Percentiles rank a stretch among this genome's conserved stretches.
These are phyloP conservation scores for Lophotriccus pileatus DNA, from an alignment of 2,797 vertebrate species.

Conservation along the genomic window DNA sequence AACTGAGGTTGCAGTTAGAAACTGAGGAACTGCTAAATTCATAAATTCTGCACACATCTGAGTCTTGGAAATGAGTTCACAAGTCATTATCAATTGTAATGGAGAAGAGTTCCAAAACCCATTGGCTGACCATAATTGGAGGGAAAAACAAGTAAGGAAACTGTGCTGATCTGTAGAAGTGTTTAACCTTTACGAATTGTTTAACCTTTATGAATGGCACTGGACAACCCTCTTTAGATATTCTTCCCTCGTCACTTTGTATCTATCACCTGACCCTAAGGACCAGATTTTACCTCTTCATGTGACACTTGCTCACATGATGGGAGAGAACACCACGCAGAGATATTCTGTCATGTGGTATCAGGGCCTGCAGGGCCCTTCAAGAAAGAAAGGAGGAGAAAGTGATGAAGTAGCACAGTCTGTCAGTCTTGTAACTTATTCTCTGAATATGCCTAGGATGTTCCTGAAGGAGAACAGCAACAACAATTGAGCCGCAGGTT, in stretches of 20 bases:
- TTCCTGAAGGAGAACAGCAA: background rate
- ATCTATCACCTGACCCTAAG: rapidly evolving
- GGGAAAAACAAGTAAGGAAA: background rate
- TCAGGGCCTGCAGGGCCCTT: background rate
- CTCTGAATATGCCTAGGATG: background rate
- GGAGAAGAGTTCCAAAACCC: background rate
- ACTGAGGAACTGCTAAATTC: background rate
- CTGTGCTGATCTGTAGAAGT: background rate
- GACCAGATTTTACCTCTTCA: background rate
- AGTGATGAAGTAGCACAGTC: background rate
- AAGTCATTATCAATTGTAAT: background rate
- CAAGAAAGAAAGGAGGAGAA: background rate
- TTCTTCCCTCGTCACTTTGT: background rate
- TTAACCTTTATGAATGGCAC: background rate
- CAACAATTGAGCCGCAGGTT: background rate
- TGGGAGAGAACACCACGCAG: background rate
- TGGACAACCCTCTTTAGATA: background rate
- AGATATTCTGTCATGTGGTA: rapidly evolving
- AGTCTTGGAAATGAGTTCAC: background rate
- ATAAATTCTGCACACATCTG: background rate
- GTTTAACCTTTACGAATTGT: background rate
- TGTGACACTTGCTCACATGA: background rate
- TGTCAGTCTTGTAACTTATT: background rate
- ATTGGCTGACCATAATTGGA: background rate
- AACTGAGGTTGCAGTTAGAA: too few species aligned